Evolutionary conservation across 2,888 invertebrate species (phyloP), one percentile per base, ranked within the genome.

Genomic region (Kuschelorhynchus macadamiae): DNA sequence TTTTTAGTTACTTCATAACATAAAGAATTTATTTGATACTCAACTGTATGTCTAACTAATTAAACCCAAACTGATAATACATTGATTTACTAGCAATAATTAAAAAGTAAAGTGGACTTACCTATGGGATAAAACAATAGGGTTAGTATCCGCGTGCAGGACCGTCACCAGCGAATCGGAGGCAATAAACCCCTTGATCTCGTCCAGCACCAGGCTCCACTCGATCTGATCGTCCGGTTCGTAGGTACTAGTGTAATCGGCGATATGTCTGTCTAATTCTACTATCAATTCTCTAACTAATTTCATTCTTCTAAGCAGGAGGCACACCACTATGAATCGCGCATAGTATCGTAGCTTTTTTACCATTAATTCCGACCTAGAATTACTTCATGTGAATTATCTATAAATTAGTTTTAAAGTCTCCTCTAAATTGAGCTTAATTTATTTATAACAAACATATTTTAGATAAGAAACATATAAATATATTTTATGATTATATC

Each of bases 191-290:
- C 94, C 92, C 84, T 95, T 94, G 70, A 97, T 96, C 86, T 98
- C 97, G 77, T 95, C 94, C 71, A 97, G 87, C 1, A 98, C 97
- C 71, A 96, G 86, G 50, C 93, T 93, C 98, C 98, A 98, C 85
- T 98, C 97, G 77, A 95, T 87, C 82, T 96, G 95, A 84, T 98
- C 97, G 77, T 97, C 97, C n/a, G 97, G 97, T 81, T 97, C 95
- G 85, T 97, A 98, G 14, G 95, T 94, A 81, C 92, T 92, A 44
- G 95, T 96, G 85, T 98, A 98, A 83, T 97, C 97, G 80, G 94
- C 92, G 78, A 98, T 96, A 85, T 97, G 96, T 81, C 93, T 91
- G 79, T 96, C 94, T 78, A 98, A 86, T 85, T 98, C 98, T 84
- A 92, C 89, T 59, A 96, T 93, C 73, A 98, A 86, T 83, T 98